Evolutionary conservation across 2,113 vertebrate species (phyloP).

Genomic region (Chaetodon auriga): DNA sequence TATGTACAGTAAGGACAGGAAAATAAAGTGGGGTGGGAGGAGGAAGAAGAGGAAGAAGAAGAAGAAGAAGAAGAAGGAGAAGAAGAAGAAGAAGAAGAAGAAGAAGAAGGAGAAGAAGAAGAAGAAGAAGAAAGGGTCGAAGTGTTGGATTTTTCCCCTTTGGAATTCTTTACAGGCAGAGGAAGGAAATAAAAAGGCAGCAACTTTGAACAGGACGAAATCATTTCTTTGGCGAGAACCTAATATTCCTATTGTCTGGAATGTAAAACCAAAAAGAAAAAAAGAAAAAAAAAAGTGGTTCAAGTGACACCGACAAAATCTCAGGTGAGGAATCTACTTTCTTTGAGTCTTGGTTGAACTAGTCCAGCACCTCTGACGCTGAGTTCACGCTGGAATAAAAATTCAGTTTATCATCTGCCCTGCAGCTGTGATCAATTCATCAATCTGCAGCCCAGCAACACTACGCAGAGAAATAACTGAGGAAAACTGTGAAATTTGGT

Average conservation of each 20-base stretch:
- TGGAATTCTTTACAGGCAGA: slow-evolving; percentile 49
- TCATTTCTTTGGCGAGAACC: slow-evolving; percentile 75
- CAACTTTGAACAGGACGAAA: slow-evolving; percentile 50
- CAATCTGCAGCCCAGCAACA: no score
- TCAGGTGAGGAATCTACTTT: slow-evolving; percentile 7
- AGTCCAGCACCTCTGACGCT: not conserved
- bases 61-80: no score
- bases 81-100: not conserved
- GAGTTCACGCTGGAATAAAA: slow-evolving; percentile 1
- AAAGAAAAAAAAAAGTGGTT: not conserved
- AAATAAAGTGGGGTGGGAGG: slow-evolving; percentile 12
- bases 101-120: not conserved
- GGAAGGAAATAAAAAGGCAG: slow-evolving; percentile 42
- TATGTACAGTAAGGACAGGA: slow-evolving; percentile 75
- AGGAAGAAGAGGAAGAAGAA: not conserved
- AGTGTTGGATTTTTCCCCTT: slow-evolving; percentile 50
- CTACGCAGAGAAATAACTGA: not conserved
- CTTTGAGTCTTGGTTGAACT: slow-evolving; percentile 8
- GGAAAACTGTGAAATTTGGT: not conserved
- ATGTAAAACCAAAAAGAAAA: slow-evolving; percentile 47
- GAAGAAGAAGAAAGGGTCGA: not conserved
- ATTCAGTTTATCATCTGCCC: slow-evolving; percentile 7
- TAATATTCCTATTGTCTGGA: slow-evolving; percentile 63
- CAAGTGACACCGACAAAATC: slow-evolving; percentile 24
- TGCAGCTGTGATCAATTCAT: slow-evolving; percentile 1